phyloP scores from a whole-genome alignment of 2,113 vertebrate species.

The Aegypius monachus region DNA sequence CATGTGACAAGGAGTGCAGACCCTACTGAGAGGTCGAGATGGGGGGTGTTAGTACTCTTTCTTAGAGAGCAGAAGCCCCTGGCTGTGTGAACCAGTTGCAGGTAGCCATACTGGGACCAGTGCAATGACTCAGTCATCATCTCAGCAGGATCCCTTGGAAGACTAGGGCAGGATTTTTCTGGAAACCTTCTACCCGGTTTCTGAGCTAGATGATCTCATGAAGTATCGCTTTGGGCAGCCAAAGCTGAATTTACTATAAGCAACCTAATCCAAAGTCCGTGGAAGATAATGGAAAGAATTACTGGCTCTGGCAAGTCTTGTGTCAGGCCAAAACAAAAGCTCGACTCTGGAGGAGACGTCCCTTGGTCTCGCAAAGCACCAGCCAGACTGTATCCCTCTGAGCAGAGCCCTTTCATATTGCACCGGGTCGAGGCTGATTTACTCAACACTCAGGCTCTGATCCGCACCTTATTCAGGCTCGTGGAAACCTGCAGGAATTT shows the following conservation, averaged over 20 bases:
- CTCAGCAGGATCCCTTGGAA: background rate
- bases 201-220: background rate
- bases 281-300: background rate
- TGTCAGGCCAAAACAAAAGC: background rate
- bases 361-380: background rate
- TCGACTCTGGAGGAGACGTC: background rate
- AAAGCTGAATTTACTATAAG: background rate
- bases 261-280: background rate
- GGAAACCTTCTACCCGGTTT: background rate
- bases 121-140: background rate
- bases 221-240: background rate
- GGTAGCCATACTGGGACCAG: background rate
- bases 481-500: background rate
- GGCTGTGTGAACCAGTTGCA: background rate
- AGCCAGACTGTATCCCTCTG: background rate
- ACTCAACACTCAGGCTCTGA: background rate
- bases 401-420: background rate
- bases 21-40: background rate
- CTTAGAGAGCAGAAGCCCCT: background rate
- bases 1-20: background rate
- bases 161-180: background rate
- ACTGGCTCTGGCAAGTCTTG: background rate
- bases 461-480: background rate
- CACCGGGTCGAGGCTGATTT: background rate
- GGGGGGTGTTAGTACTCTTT: background rate